Percentiles rank a stretch among this genome's conserved stretches.
Evolutionary conservation across 2,888 invertebrate species (phyloP).

Genomic region (Leucophenga maculata): DNA sequence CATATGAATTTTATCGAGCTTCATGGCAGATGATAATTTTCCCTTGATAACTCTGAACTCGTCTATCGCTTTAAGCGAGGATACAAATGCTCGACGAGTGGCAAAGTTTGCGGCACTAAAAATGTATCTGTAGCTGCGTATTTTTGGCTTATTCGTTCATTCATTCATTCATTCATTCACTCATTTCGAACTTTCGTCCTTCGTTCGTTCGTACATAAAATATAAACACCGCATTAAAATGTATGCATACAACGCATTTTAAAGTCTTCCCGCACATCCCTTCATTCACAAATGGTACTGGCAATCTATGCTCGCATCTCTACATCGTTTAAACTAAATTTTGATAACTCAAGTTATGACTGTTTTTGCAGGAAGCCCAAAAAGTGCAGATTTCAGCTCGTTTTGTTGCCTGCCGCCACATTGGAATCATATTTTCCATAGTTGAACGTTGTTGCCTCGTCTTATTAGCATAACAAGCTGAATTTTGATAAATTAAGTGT

Average conservation of each 20-base stretch:
- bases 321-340: slow-evolving; percentile 60
- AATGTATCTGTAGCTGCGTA: slow-evolving; percentile 17
- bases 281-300: background rate
- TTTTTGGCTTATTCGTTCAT: slow-evolving; percentile 35
- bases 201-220: slow-evolving; percentile 67
- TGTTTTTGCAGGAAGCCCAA: background rate
- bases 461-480: slow-evolving; percentile 67
- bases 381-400: slow-evolving; percentile 13
- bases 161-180: slow-evolving; percentile 33
- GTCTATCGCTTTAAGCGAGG: slow-evolving; percentile 71
- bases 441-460: background rate
- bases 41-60: slow-evolving; percentile 69
- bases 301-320: background rate
- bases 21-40: slow-evolving; percentile 71
- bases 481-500: slow-evolving; percentile 69
- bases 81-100: slow-evolving; percentile 35
- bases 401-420: slow-evolving; percentile 16
- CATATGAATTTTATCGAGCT: slow-evolving; percentile 66
- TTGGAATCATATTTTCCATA: no score
- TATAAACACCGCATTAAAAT: slow-evolving; percentile 69
- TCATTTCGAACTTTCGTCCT: slow-evolving; percentile 56
- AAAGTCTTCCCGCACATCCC: slow-evolving; percentile 15
- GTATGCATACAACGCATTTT: slow-evolving; percentile 61
- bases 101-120: slow-evolving; percentile 14
- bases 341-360: slow-evolving; percentile 68